Conservation (phyloP, 1,140 invertebrate species). For the Trichonephila inaurata region DNA sequence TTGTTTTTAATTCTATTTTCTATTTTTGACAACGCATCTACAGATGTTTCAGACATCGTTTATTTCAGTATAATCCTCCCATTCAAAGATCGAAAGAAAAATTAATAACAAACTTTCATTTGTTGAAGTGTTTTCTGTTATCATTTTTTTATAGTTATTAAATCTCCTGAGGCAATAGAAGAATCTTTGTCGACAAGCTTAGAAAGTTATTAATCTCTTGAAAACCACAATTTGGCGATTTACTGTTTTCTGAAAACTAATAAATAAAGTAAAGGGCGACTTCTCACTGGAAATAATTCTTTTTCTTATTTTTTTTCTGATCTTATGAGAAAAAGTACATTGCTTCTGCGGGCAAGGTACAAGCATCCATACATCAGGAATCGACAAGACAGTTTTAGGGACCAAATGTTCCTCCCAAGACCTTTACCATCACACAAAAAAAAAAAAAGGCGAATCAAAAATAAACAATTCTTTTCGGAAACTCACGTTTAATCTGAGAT, state of each 20-base stretch:
- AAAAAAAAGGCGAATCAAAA: constrained; percentile 52
- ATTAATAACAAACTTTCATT: constrained; percentile 62
- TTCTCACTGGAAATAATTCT: constrained; percentile 46
- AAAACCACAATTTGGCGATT: constrained; percentile 76
- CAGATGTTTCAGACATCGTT: constrained; percentile 27
- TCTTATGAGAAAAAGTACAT: constrained; percentile 75
- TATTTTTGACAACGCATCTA: background rate
- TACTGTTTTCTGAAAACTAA: constrained; percentile 65
- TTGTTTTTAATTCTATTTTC: background rate
- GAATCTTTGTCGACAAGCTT: constrained; percentile 10
- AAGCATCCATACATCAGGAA: constrained; percentile 61
- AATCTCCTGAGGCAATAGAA: constrained; percentile 31
- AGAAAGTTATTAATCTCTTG: constrained; percentile 76
- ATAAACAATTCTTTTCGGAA: constrained; percentile 61
- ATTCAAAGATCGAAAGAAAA: constrained; percentile 49
- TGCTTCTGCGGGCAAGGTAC: constrained; percentile 21
- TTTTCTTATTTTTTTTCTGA: constrained; percentile 17
- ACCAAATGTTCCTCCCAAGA: constrained; percentile 59
- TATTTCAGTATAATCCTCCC: constrained; percentile 68
- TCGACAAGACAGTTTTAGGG: constrained; percentile 72
- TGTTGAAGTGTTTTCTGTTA: constrained; percentile 17
- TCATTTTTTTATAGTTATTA: constrained; percentile 56
- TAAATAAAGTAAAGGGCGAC: constrained; percentile 72
- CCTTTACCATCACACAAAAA: constrained; percentile 7
- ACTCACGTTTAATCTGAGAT: constrained; percentile 73